These are phyloP conservation scores for Cebidichthys violaceus DNA, from an alignment of 2,113 vertebrate genomes.

Conservation along the genomic window DNA sequence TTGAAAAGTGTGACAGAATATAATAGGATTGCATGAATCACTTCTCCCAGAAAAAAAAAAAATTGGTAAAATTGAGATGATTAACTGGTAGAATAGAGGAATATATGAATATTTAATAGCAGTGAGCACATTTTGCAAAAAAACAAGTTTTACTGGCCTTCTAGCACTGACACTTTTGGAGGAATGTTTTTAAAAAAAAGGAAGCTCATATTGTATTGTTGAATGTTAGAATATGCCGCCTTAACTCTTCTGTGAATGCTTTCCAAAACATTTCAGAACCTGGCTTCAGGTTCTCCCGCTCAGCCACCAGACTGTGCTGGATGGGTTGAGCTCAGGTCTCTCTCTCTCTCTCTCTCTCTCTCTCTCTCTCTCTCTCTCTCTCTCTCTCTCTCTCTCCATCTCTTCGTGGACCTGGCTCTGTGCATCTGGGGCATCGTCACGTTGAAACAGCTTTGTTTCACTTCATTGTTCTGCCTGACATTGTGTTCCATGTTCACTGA, in stretches of 20 bases:
- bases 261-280: not conserved
- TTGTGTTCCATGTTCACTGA: not conserved
- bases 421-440: not conserved
- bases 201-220: not conserved
- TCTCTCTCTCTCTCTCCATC: not conserved
- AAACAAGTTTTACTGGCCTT: not conserved
- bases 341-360: not conserved
- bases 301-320: not conserved
- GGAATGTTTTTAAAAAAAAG: not conserved
- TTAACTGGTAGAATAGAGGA: slow-evolving; percentile 30
- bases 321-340: not conserved
- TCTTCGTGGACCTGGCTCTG: not conserved
- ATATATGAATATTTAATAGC: slow-evolving; percentile 47
- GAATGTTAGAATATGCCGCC: not conserved
- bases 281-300: not conserved
- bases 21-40: slow-evolving; percentile 55
- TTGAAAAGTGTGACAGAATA: slow-evolving; percentile 40
- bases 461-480: not conserved
- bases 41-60: not conserved
- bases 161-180: not conserved
- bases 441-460: not conserved
- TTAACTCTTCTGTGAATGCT: not conserved
- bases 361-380: not conserved
- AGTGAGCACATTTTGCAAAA: slow-evolving; percentile 5
- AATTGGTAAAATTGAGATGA: slow-evolving; percentile 20